Evolutionary conservation across 1,140 invertebrate species (phyloP).

Genomic region (Lepidurus packardi): DNA sequence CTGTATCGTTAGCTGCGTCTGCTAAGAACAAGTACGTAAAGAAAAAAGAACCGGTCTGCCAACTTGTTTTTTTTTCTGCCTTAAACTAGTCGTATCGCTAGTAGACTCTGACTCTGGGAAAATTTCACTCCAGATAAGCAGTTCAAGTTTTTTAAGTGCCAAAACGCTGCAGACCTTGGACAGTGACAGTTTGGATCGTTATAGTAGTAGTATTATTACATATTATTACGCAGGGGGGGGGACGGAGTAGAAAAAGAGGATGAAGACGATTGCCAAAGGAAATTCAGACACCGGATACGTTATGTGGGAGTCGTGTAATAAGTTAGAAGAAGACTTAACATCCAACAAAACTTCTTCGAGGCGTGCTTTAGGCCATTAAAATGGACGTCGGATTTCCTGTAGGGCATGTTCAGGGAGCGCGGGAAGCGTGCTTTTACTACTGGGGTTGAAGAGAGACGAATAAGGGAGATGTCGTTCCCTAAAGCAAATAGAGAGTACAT

Average conservation of each 20-base stretch:
- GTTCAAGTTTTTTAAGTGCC: not conserved
- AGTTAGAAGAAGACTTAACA: not conserved
- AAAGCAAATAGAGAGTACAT: too few species aligned
- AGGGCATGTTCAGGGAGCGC: not conserved
- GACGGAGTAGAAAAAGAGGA: not conserved
- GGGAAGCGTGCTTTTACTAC: not conserved
- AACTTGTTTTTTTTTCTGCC: not conserved
- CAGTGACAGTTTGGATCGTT: not conserved
- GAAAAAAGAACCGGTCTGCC: not conserved
- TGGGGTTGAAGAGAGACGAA: not conserved
- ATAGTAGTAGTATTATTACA: conserved; percentile 15
- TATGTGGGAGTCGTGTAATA: conserved; percentile 4
- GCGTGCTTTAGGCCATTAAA: not conserved
- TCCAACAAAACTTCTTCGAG: not conserved
- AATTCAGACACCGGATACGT: conserved; percentile 5
- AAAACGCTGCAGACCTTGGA: too few species aligned
- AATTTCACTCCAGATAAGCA: not conserved
- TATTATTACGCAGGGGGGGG: not conserved
- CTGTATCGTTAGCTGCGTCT: not conserved
- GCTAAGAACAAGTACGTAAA: not conserved
- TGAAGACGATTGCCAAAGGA: not conserved
- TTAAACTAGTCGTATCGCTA: too few species aligned
- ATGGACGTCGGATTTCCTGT: conserved; percentile 10
- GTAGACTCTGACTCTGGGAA: not conserved
- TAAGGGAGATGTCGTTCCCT: not conserved